Conservation (phyloP, 2,797 vertebrate genomes). For the Macropus fuliginosus region DNA sequence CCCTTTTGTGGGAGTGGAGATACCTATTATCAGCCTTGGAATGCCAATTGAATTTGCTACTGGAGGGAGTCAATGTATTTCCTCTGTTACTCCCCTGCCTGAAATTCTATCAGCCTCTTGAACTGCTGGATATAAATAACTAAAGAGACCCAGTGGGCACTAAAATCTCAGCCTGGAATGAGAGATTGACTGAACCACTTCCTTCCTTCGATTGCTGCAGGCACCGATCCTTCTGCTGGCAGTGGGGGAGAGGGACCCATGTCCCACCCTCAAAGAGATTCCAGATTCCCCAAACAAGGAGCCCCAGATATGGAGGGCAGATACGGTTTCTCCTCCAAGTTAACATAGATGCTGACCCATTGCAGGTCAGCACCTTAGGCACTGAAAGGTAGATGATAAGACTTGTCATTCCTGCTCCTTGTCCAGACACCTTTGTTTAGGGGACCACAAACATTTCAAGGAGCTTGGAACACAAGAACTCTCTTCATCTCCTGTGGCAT, state of each 20-base stretch:
- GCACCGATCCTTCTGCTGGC: fast-evolving
- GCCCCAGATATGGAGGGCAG: background rate
- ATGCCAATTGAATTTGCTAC: background rate
- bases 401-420: background rate
- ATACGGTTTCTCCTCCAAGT: background rate
- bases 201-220: background rate
- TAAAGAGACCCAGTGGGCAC: fast-evolving
- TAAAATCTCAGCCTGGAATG: background rate
- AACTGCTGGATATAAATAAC: constrained; percentile 24
- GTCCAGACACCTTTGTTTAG: background rate
- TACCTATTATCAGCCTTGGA: fast-evolving
- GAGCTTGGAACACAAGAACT: background rate
- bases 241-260: background rate
- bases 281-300: background rate
- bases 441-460: background rate
- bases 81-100: background rate
- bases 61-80: background rate
- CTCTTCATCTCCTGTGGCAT: background rate
- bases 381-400: background rate
- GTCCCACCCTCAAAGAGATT: background rate
- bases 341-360: background rate
- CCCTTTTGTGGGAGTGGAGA: background rate
- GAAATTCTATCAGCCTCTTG: background rate
- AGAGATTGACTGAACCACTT: background rate
- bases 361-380: background rate